Conservation (phyloP, 2,797 vertebrate species). For the Loris lydekkerianus region DNA sequence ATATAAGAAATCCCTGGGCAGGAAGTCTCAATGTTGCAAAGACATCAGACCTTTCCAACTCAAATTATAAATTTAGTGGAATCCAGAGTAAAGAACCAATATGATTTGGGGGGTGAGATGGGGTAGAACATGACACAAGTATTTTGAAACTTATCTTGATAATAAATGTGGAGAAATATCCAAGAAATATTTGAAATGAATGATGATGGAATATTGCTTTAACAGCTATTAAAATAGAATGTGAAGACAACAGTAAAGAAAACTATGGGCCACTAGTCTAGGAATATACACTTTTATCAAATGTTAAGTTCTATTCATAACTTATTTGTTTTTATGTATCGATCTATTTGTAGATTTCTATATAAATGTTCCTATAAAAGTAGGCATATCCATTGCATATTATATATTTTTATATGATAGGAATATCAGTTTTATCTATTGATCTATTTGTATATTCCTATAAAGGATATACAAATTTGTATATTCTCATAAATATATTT, state of each 20-base stretch:
- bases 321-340: conserved; percentile 28
- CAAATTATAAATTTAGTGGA: conserved; percentile 3
- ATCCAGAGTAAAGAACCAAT: conserved; percentile 51
- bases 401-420: background rate
- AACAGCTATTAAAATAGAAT: conserved; percentile 50
- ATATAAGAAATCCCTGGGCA: background rate
- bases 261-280: background rate
- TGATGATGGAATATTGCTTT: background rate
- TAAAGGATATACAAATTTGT: background rate
- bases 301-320: conserved; percentile 18
- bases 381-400: background rate
- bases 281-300: background rate
- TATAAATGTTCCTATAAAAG: background rate
- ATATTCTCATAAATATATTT: background rate
- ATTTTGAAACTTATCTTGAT: conserved; percentile 33
- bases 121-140: background rate
- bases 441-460: background rate
- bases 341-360: background rate
- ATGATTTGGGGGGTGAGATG: background rate
- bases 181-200: background rate
- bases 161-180: background rate
- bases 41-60: background rate
- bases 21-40: conserved; percentile 45
- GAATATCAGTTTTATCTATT: background rate
- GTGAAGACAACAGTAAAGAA: conserved; percentile 34